phyloP scores from a whole-genome alignment of 2,113 vertebrate species.

The Hyperopisus bebe region DNA sequence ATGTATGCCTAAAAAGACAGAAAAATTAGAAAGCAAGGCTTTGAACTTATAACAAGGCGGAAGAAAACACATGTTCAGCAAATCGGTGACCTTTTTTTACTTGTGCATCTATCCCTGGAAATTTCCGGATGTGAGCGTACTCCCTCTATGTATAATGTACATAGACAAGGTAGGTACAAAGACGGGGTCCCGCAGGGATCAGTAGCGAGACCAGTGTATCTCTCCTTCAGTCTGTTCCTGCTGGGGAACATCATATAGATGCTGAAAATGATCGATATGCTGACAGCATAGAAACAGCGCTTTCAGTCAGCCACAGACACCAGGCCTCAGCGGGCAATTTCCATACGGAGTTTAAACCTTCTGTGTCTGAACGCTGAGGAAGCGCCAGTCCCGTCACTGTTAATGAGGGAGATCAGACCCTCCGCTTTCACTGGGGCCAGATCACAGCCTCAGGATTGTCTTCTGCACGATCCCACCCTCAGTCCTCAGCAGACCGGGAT shows the following conservation, averaged over 20 bases:
- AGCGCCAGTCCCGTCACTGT: neutral
- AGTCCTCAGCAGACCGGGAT: neutral
- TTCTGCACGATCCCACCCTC: neutral
- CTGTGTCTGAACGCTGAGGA: neutral
- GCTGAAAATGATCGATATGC: neutral
- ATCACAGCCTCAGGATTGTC: neutral
- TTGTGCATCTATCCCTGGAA: neutral
- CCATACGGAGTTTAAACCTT: neutral
- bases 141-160: neutral
- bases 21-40: constrained; percentile 21
- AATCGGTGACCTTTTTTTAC: neutral
- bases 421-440: neutral
- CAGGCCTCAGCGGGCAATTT: neutral
- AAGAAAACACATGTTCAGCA: neutral
- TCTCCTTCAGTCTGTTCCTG: neutral
- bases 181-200: neutral
- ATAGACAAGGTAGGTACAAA: neutral
- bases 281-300: neutral
- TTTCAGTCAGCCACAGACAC: neutral
- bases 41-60: constrained; percentile 21
- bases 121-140: neutral
- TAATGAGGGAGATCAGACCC: neutral
- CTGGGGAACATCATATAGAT: neutral
- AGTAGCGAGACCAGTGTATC: neutral
- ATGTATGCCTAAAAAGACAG: constrained; percentile 23